phyloP scores from a whole-genome alignment of 2,113 vertebrate species.

The Penelope pileata region DNA sequence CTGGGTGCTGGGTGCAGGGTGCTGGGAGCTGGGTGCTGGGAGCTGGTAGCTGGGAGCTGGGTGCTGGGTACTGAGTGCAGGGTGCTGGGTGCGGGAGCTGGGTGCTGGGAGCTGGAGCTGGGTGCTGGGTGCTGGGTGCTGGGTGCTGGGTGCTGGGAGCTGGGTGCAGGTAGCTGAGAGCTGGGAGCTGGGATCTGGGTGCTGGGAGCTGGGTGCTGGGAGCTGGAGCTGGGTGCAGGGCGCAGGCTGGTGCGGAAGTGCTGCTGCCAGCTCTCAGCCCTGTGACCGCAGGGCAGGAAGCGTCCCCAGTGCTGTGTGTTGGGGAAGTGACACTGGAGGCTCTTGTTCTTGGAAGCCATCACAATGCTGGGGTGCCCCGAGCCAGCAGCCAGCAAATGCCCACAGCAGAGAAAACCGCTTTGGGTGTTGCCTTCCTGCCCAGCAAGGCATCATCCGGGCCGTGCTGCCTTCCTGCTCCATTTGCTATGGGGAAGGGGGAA shows the following conservation, averaged over 20 bases:
- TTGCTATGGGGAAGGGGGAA: neutral
- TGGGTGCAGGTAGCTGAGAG: accelerated
- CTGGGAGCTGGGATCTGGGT: accelerated
- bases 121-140: too few relatives aligned
- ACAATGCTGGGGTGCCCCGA: slow-evolving; percentile 12
- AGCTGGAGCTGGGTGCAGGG: accelerated
- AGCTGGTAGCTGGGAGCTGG: accelerated
- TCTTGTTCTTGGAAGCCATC: slow-evolving; percentile 53
- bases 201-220: neutral
- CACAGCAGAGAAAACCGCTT: neutral
- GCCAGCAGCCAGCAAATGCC: neutral
- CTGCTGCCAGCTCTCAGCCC: slow-evolving; percentile 21
- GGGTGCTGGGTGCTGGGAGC: neutral
- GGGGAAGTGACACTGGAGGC: slow-evolving; percentile 52
- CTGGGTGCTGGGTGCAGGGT: accelerated
- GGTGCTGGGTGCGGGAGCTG: accelerated
- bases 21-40: neutral
- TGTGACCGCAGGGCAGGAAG: slow-evolving; percentile 59
- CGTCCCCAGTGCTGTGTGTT: neutral
- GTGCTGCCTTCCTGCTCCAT: neutral
- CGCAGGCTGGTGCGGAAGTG: neutral
- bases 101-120: too few relatives aligned
- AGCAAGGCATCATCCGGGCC: neutral
- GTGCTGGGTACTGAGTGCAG: too few relatives aligned
- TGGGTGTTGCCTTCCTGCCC: slow-evolving; percentile 55